Conservation (phyloP, 2,113 vertebrate species). For the Corydoras maculifer region DNA sequence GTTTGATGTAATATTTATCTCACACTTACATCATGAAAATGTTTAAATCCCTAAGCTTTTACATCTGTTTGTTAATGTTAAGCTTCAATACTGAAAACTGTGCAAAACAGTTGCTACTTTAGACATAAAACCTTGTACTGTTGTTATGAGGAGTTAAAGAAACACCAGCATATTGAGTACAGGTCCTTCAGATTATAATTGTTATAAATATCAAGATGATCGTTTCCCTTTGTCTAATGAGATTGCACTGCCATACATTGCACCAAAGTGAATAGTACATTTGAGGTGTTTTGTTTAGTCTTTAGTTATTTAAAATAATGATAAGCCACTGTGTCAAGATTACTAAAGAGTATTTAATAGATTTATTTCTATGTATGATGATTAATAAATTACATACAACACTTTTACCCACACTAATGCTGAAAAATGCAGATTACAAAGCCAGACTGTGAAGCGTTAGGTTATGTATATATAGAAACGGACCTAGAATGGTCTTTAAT, state of each 20-base stretch:
- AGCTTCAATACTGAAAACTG: constrained; percentile 20
- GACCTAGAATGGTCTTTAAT: too few relatives aligned
- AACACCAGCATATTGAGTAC: constrained; percentile 32
- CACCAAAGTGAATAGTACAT: constrained; percentile 8
- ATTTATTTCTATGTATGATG: too few relatives aligned
- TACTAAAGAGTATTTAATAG: too few relatives aligned
- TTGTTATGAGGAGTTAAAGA: neutral
- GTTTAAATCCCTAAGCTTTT: constrained; percentile 11
- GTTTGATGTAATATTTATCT: neutral
- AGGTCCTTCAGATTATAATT: constrained; percentile 17
- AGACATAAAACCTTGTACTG: constrained; percentile 7
- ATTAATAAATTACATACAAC: too few relatives aligned
- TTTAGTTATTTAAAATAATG: constrained; percentile 5
- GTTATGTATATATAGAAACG: too few relatives aligned
- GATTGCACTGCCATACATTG: constrained; percentile 24
- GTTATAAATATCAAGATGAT: constrained; percentile 13
- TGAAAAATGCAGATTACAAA: too few relatives aligned
- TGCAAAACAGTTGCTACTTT: constrained; percentile 7
- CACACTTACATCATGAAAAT: neutral
- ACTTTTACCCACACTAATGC: too few relatives aligned
- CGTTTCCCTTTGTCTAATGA: constrained; percentile 26
- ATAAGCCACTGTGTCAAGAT: too few relatives aligned
- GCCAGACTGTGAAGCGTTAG: too few relatives aligned
- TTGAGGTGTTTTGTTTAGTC: constrained; percentile 2
- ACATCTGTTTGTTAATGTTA: constrained; percentile 1